Base-by-base conservation (phyloP, 2,888 invertebrate species). In the Pteria penguin region DNA sequence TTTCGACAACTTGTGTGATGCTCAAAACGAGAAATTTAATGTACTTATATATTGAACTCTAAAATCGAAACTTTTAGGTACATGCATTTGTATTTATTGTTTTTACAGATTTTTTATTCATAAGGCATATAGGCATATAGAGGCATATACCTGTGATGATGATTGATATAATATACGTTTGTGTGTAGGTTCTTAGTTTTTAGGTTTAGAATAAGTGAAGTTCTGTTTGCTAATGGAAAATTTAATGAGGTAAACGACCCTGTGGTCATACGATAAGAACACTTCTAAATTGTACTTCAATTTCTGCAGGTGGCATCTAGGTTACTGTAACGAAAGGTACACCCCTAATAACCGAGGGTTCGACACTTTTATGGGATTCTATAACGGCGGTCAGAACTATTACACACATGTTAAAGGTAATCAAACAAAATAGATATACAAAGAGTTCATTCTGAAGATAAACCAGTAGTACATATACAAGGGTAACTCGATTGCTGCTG, bases 341-440 rank as follows among this genome's bases (percentile, higher is more conserved):
- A 88, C 92, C 1, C 93, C 93, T 11, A 90, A 90, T 1, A 86
- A 85, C 58, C 83, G 93, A 4, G 93, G 93, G 2, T 93, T 93
- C 79, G 92, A 93, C 81, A 88, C 91, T 18, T 93, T 92, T 77
- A 89, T 91, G 76, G 93, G 93, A 1, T 93, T 91, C 83, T 92
- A 92, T 78, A 90, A 88, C 55, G 90, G 90, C 4, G 80, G 81
- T 32, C 87, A 89, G 76, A 87, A 90, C 69, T 90, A 91, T 80
- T 90, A 87, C 78, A 88, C 78, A 1, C 90, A 90, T 75, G 80
- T 62, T 0, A 73, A 71, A 69, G 78, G 82, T 82, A 60, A 69
- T 36, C 1, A 45, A 4, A n/a, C 45, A 0, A 31, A 8, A 5
- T n/a, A n/a, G n/a, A n/a, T n/a, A n/a, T n/a, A n/a, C n/a, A n/a